phyloP scores from a whole-genome alignment of 2,888 invertebrate genomes.

The Brenthis ino region DNA sequence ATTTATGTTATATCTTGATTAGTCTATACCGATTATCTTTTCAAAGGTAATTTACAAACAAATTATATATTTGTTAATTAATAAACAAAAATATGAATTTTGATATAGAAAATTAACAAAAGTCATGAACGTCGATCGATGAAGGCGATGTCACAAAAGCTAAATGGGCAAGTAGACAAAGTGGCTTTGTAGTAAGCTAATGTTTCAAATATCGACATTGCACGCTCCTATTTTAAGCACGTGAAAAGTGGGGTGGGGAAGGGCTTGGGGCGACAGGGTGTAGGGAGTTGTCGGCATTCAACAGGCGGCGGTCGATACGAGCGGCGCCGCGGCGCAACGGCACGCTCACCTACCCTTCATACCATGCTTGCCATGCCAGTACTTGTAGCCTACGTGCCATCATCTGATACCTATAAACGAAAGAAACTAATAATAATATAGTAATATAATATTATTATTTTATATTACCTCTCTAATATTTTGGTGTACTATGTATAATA shows the following conservation, averaged over 20 bases:
- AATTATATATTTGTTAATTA: too few species aligned
- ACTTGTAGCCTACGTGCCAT: background rate
- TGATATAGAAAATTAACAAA: too few species aligned
- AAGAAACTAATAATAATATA: too few species aligned
- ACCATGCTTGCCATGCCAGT: conserved; percentile 14
- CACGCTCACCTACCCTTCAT: conserved; percentile 53
- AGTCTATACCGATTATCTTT: too few species aligned
- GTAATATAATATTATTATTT: too few species aligned
- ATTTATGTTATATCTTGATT: too few species aligned
- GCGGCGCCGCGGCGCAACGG: conserved; percentile 69
- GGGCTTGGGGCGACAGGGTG: conserved; percentile 56
- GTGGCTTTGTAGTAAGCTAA: conserved; percentile 64
- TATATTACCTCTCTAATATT: too few species aligned
- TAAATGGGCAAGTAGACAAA: conserved; percentile 15
- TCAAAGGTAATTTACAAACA: too few species aligned
- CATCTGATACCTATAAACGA: background rate
- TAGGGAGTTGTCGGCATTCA: conserved; percentile 73
- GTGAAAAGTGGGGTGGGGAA: conserved; percentile 72
- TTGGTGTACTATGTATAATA: background rate
- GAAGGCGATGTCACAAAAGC: conserved; percentile 1
- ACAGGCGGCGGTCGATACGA: conserved; percentile 80
- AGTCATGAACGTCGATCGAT: background rate
- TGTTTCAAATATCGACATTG: conserved; percentile 79
- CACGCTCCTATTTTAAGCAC: conserved; percentile 79
- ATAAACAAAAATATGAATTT: too few species aligned